phyloP scores from a whole-genome alignment of 2,113 vertebrate species.

The Apeltes quadracus region DNA sequence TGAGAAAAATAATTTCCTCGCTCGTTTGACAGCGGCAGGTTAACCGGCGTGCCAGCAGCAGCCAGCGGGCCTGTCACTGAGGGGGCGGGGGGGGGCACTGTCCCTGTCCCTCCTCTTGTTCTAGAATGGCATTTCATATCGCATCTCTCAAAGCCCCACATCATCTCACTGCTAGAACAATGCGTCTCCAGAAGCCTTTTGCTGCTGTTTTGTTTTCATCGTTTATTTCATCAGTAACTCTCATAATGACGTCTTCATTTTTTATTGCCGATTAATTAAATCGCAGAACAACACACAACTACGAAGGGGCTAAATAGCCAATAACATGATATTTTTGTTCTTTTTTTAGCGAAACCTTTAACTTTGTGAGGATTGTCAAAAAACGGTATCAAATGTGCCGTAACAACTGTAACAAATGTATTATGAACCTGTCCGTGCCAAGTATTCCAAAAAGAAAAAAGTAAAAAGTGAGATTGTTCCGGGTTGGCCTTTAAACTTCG shows the following conservation, averaged over 20 bases:
- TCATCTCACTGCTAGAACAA: conserved; percentile 16
- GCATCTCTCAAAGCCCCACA: conserved; percentile 48
- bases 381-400: no score
- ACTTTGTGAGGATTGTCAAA: no score
- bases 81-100: conserved; percentile 39
- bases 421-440: no score
- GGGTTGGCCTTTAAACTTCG: not conserved
- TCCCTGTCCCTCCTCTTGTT: conserved; percentile 55
- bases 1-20: conserved; percentile 32
- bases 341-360: no score
- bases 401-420: no score
- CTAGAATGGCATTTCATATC: conserved; percentile 55
- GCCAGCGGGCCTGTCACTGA: conserved; percentile 51
- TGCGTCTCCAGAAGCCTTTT: not conserved
- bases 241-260: not conserved
- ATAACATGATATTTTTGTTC: no score
- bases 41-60: conserved; percentile 45
- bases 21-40: conserved; percentile 37
- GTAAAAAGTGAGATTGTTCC: not conserved
- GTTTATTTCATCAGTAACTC: not conserved
- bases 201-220: not conserved
- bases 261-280: not conserved
- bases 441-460: not conserved
- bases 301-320: not conserved
- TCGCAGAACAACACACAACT: not conserved